Evolutionary conservation across 2,888 invertebrate species (phyloP).

Genomic region (Drosophila nr. medialis): DNA sequence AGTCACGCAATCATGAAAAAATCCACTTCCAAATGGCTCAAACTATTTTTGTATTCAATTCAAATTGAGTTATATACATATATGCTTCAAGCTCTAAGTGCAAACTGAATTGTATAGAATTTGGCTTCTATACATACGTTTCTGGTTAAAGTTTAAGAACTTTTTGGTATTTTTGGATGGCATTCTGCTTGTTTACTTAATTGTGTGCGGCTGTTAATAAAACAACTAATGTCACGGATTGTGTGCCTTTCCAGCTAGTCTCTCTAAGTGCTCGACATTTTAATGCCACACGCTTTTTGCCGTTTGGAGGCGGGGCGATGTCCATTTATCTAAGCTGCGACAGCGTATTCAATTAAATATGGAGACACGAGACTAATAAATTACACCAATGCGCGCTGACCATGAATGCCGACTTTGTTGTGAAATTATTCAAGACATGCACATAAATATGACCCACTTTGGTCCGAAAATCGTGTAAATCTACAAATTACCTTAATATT

Average conservation of each 20-base stretch:
- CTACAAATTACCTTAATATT: conserved; percentile 80
- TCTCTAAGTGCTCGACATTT: conserved; percentile 49
- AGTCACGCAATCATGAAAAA: conserved; percentile 1
- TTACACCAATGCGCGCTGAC: conserved; percentile 48
- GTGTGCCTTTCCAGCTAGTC: conserved; percentile 6
- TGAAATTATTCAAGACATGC: conserved; percentile 18
- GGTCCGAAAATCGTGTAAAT: conserved; percentile 59
- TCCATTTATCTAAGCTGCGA: conserved; percentile 69
- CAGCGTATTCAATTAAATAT: conserved; percentile 75
- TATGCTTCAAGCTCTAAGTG: not conserved
- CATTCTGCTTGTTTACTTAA: conserved; percentile 29
- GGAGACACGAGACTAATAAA: conserved; percentile 66
- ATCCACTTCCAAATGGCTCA: not conserved
- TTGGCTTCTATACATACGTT: not conserved
- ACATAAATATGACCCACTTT: conserved; percentile 66
- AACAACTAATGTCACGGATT: conserved; percentile 32
- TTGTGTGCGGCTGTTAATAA: conserved; percentile 63
- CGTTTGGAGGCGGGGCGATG: conserved; percentile 23
- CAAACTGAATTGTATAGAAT: not conserved
- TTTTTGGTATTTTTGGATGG: not conserved
- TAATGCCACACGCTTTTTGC: conserved; percentile 33
- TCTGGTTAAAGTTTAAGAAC: not conserved
- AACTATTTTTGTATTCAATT: conserved; percentile 3
- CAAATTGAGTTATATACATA: not conserved
- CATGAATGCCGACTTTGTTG: conserved; percentile 8